phyloP scores from a whole-genome alignment of 2,888 invertebrate genomes.

The Eremobia ochroleuca region DNA sequence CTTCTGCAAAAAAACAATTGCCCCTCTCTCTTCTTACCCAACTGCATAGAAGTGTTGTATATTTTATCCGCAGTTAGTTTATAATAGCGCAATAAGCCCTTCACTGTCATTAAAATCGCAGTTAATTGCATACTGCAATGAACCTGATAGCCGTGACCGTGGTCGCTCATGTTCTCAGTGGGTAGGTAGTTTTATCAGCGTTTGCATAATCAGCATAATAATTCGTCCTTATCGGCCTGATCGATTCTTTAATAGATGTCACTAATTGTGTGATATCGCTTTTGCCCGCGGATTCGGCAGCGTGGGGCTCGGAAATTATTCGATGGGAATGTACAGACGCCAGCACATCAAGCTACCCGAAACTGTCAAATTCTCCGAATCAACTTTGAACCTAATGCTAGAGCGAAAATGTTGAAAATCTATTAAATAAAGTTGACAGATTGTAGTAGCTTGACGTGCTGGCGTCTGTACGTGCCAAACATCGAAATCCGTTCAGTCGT shows the following conservation, averaged over 20 bases:
- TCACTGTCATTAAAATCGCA: conserved; percentile 8
- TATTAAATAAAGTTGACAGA: too few relatives aligned
- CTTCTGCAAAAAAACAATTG: background rate
- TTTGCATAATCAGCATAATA: background rate
- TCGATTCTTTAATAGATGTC: background rate
- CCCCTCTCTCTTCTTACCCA: background rate
- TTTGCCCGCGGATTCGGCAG: background rate
- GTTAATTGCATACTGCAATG: conserved; percentile 17
- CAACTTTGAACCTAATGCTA: too few relatives aligned
- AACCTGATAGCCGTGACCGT: conserved; percentile 42
- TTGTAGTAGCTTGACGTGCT: too few relatives aligned
- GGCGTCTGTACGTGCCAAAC: too few relatives aligned
- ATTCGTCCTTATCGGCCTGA: background rate
- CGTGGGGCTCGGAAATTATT: background rate
- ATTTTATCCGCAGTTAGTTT: background rate
- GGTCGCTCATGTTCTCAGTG: background rate
- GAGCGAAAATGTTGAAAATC: too few relatives aligned
- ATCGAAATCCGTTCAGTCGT: too few relatives aligned
- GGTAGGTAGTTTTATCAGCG: background rate
- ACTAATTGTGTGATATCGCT: background rate
- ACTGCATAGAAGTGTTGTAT: background rate
- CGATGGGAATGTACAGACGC: too few relatives aligned
- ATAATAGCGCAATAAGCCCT: conserved; percentile 6
- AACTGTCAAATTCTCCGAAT: too few relatives aligned
- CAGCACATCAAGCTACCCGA: too few relatives aligned